Percentiles rank a stretch among this genome's conserved stretches.
phyloP scores from a whole-genome alignment of 2,797 vertebrate species.

The Diplodus sargus region DNA sequence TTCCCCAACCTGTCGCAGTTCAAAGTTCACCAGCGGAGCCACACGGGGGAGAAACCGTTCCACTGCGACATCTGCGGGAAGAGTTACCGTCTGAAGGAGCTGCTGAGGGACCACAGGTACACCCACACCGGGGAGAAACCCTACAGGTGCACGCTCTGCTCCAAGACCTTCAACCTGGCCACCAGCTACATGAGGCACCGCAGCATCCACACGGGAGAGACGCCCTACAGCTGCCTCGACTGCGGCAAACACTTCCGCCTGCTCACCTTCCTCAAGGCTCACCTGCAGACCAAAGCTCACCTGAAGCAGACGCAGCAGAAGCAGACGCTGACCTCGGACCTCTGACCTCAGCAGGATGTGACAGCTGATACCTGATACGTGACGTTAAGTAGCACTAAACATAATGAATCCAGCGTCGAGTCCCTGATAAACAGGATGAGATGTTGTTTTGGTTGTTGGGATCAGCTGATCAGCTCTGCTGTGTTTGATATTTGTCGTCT shows the following conservation, averaged over 20 bases:
- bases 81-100: slow-evolving; percentile 55
- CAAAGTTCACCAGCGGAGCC: slow-evolving; percentile 39
- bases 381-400: background rate
- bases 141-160: slow-evolving; percentile 53
- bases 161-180: slow-evolving; percentile 60
- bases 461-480: background rate
- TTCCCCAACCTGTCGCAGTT: slow-evolving; percentile 60
- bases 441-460: background rate
- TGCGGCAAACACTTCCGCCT: slow-evolving; percentile 67
- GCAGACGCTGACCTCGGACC: background rate
- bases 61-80: slow-evolving; percentile 64
- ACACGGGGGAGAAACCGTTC: slow-evolving; percentile 62
- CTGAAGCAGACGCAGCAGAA: slow-evolving; percentile 40
- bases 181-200: slow-evolving; percentile 63
- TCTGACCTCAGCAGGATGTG: background rate
- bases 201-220: slow-evolving; percentile 62
- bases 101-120: slow-evolving; percentile 55
- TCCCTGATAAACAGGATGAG: background rate
- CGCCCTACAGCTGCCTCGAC: slow-evolving; percentile 46
- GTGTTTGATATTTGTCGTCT: background rate
- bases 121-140: slow-evolving; percentile 61
- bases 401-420: background rate
- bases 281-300: slow-evolving; percentile 70
- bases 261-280: slow-evolving; percentile 62
- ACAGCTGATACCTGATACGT: background rate